A percentile compares a stretch with the other conserved stretches of the same genome.
Conservation (phyloP, 2,113 vertebrate species). For the Tympanuchus pallidicinctus region DNA sequence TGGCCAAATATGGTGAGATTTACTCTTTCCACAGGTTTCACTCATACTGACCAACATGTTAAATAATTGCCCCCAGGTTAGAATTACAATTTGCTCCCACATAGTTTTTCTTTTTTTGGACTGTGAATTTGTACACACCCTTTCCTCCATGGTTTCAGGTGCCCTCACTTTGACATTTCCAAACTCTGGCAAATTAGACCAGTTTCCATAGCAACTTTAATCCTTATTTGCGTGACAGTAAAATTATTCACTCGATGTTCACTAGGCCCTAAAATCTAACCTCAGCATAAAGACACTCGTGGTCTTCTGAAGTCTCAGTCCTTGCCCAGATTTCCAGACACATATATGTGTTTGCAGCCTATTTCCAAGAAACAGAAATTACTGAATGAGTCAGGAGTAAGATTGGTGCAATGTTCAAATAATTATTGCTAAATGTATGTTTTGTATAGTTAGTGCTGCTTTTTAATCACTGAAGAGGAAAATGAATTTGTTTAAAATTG, state of each 20-base stretch:
- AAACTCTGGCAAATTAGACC: background rate
- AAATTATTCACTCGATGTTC: background rate
- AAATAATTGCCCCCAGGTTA: background rate
- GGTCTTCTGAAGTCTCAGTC: background rate
- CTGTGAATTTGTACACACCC: background rate
- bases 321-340: background rate
- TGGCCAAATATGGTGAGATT: background rate
- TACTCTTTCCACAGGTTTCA: background rate
- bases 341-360: background rate
- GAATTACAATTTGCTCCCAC: background rate
- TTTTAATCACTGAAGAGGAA: background rate
- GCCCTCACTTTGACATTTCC: background rate
- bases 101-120: background rate
- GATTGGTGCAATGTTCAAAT: background rate
- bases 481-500: background rate
- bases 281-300: background rate
- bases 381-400: background rate
- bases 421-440: background rate
- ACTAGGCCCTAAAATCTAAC: background rate
- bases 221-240: background rate
- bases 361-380: background rate
- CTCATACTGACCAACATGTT: background rate
- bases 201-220: constrained; percentile 26
- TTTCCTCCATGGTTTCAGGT: background rate
- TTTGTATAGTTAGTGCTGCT: background rate